Base-by-base conservation (phyloP, 2,888 invertebrate species). In the Eupithecia pulchellata region DNA sequence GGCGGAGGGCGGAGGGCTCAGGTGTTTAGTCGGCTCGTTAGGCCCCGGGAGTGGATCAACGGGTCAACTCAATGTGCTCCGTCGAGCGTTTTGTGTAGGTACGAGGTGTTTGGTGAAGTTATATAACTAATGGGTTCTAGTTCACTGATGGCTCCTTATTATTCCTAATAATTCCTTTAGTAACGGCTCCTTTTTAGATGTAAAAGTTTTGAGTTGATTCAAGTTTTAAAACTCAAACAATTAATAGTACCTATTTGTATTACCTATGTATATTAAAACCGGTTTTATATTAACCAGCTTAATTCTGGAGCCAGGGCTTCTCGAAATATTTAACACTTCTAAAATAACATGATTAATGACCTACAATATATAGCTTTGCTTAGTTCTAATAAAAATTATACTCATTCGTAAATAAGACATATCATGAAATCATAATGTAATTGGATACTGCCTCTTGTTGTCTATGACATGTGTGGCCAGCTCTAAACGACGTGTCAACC, bases 11-110 rank as follows among this genome's bases (percentile, higher is more conserved):
- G n/a, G n/a, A n/a, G n/a, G 71, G 34, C 76, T 75, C 81, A 80
- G 81, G 79, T 81, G 81, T 66, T 73, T 73, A 74, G 69, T 11
- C 68, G 72, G 70, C 69, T 79, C 76, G 71, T 78, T 77, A 78
- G 63, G 66, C 62, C 64, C 65, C 42, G 69, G 69, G 70, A 65
- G 72, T 57, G 74, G 68, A 61, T 68, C 42, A n/a, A 32, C 55
- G 27, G 61, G 64, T 73, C 29, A 57, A 71, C 52, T 73, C 73
- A 72, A 69, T 75, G 68, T 36, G 73, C 65, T 67, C 42, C 67
- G 73, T 74, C 72, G 20, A 47, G n/a, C 42, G 42, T 9, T 20
- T 4, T n/a, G 42, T 47, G 20, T 47, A 20, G 42, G 42, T n/a
- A 47, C 20, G 20, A 8, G 42, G 42, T 42, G 42, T n/a, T n/a